Evolutionary conservation across 2,888 invertebrate genomes (phyloP), one percentile per base, ranked within the genome.

Genomic region (Cosmia pyralina): DNA sequence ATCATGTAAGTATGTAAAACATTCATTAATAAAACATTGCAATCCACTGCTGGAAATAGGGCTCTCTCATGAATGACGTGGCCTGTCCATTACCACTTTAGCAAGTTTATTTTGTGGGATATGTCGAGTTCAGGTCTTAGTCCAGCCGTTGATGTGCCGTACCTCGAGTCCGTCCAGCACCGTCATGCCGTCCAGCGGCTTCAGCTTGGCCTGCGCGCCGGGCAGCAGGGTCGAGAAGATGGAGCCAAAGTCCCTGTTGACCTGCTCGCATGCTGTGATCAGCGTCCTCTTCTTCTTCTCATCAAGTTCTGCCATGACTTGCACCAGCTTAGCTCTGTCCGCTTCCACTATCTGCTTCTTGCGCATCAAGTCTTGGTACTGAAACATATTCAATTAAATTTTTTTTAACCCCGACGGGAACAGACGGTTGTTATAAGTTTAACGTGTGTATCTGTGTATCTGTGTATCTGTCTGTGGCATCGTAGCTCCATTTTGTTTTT

Each of bases 201-300:
- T 96, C n/a, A 99, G 96, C 89, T 97, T 97, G 0, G 99, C 99
- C 87, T 98, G 97, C 0, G 99, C 98, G 0, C 99, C 99, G 4
- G 99, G 99, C 86, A 99, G 96, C 79, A 99, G 96, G 3, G 98
- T 98, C 79, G 97, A 97, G 95, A 99, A 99, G 92, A 99, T 99
- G 48, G 98, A 98, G 15, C 98, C 98, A 93, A 99, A 99, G 96
- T 99, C 99, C 90, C 97, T 96, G 91, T 99, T 99, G 0, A 99
- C 99, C 79, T 97, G 97, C 84, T 97, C 97, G 97, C 98, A 98
- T 4, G 99, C 99, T 69, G 97, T 96, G 69, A 97, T 95, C 22
- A 99, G 95, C 15, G 98, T 98, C 82, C 97, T 97, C 88, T 98
- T 98, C 93, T 99, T 99, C 95, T 99, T 98, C 88, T 98, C 97